Percentiles rank a stretch among this genome's conserved stretches.
These are phyloP conservation scores for Leptoteleia sp. DNA, from an alignment of 1,140 invertebrate species.

Conservation along the genomic window DNA sequence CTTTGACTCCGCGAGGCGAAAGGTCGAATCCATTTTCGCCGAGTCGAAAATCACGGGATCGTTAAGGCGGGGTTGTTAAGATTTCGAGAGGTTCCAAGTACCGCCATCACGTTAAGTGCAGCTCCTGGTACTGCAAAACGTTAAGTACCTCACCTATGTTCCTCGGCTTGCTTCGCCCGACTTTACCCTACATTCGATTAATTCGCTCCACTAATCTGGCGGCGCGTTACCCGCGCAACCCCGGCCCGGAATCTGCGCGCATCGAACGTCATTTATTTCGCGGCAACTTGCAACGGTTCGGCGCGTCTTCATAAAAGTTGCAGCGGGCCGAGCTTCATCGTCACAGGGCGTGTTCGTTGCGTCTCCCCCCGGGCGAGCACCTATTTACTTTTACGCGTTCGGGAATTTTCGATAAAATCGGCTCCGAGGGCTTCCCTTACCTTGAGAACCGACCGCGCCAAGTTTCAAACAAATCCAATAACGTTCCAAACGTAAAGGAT, in stretches of 20 bases:
- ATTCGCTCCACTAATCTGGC: conserved; percentile 49
- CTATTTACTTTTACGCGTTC: conserved; percentile 59
- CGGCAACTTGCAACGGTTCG: not conserved
- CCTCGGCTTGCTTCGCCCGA: not conserved
- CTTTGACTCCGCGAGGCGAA: conserved; percentile 46
- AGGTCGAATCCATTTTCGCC: conserved; percentile 49
- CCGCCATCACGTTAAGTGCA: conserved; percentile 64
- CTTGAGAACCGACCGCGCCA: conserved; percentile 38
- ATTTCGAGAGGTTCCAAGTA: conserved; percentile 66
- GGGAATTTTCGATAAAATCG: conserved; percentile 54
- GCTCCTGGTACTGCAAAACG: conserved; percentile 50
- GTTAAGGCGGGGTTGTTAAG: conserved; percentile 65
- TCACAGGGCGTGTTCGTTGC: conserved; percentile 12
- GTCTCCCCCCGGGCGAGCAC: conserved; percentile 33
- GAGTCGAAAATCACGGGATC: conserved; percentile 60
- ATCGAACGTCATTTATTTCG: conserved; percentile 14
- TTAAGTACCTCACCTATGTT: conserved; percentile 55
- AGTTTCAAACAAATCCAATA: conserved; percentile 69
- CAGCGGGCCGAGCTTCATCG: not conserved
- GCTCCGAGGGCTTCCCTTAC: conserved; percentile 36
- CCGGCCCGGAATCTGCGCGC: no score
- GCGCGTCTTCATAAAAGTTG: not conserved
- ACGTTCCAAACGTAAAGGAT: conserved; percentile 41
- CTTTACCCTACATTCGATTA: conserved; percentile 37
- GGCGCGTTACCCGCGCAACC: no score